Evolutionary conservation across 2,888 invertebrate genomes (phyloP).

Genomic region (Chorisops tibialis): DNA sequence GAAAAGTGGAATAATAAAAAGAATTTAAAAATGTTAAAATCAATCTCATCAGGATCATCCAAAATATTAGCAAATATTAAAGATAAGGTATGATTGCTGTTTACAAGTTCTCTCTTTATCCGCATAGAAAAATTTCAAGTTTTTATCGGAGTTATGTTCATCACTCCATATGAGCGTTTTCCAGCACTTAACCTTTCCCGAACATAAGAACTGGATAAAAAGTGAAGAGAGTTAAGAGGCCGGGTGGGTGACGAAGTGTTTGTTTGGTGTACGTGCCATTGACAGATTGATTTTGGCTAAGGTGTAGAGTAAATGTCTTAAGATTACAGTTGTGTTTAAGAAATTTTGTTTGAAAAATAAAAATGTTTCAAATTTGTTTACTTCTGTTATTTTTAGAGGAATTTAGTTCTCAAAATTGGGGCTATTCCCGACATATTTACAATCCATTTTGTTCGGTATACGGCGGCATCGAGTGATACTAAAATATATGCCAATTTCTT

Average conservation of each 20-base stretch:
- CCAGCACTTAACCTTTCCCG: neutral
- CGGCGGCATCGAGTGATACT: neutral
- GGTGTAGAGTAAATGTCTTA: no score
- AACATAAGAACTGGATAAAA: no score
- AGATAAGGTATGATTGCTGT: neutral
- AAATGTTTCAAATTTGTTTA: neutral
- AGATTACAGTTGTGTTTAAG: no score
- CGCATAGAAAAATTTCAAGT: no score
- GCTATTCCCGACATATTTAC: neutral
- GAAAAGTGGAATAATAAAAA: neutral
- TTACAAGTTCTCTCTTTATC: no score
- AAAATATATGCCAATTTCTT: neutral
- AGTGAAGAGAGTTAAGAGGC: no score
- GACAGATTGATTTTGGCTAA: no score
- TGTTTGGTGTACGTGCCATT: no score
- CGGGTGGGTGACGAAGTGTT: no score
- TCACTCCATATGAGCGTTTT: neutral
- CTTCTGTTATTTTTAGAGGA: neutral
- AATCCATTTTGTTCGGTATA: conserved; percentile 3
- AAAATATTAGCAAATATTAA: neutral
- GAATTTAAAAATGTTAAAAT: neutral
- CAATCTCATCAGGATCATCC: neutral
- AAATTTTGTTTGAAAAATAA: neutral
- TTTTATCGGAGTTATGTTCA: neutral
- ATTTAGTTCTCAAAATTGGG: neutral